phyloP scores from a whole-genome alignment of 2,113 vertebrate genomes.

The Hystrix brachyura region DNA sequence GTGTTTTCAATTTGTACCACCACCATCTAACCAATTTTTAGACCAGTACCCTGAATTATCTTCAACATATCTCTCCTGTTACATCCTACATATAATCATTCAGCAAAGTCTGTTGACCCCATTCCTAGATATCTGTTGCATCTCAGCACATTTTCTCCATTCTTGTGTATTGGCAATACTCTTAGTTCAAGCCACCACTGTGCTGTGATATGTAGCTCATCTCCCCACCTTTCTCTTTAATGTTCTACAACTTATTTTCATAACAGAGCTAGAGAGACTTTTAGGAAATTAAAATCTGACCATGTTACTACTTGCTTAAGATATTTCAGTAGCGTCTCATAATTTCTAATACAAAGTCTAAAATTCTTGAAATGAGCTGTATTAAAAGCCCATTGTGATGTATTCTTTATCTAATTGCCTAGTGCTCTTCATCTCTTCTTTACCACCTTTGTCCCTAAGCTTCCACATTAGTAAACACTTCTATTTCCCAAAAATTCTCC shows the following conservation, averaged over 20 bases:
- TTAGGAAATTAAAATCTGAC: conserved; percentile 51
- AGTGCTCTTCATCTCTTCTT: neutral
- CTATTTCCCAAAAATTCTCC: neutral
- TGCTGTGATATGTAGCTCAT: neutral
- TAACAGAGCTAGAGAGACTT: neutral
- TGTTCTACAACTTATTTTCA: neutral
- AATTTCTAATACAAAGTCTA: neutral
- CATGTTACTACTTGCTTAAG: conserved; percentile 9
- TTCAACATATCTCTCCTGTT: neutral
- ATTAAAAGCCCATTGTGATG: neutral
- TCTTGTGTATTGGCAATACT: neutral
- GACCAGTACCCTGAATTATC: neutral
- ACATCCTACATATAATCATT: neutral
- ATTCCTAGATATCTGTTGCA: neutral
- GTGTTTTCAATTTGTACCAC: neutral
- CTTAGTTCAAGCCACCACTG: neutral
- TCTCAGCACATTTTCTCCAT: neutral
- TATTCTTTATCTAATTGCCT: neutral
- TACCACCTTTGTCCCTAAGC: neutral
- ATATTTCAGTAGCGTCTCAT: neutral
- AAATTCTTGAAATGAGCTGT: neutral
- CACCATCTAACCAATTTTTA: neutral
- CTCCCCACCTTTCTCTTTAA: neutral
- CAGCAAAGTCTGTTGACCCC: neutral
- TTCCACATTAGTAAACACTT: neutral